These are phyloP conservation scores for Andricus grossulariae DNA, from an alignment of 1,140 invertebrate species.

Conservation along the genomic window DNA sequence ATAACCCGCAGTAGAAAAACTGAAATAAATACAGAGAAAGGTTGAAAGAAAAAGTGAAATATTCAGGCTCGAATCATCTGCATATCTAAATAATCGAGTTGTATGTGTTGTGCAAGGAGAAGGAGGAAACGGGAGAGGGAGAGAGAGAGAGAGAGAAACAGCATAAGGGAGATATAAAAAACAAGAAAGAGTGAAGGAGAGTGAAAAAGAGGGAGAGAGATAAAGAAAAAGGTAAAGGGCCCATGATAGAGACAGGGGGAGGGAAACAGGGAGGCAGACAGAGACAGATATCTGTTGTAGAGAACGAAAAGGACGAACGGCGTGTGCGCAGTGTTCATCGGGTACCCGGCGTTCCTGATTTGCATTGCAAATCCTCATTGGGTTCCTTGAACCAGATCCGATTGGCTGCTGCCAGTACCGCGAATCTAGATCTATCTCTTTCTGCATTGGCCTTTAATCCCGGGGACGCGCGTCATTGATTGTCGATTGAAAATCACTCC, in stretches of 20 bases:
- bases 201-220: conserved; percentile 31
- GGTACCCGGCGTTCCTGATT: conserved; percentile 67
- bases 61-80: conserved; percentile 60
- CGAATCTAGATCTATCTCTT: conserved; percentile 75
- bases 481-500: conserved; percentile 71
- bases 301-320: conserved; percentile 65
- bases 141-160: not conserved
- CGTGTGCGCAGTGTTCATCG: conserved; percentile 66
- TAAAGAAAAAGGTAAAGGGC: too few species aligned
- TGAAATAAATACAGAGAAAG: too few species aligned
- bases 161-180: not conserved
- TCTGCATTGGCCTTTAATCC: conserved; percentile 69
- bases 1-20: too few species aligned
- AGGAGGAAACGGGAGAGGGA: conserved; percentile 38
- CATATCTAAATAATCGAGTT: conserved; percentile 74
- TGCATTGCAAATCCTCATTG: conserved; percentile 73
- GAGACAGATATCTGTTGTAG: conserved; percentile 54
- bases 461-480: conserved; percentile 73
- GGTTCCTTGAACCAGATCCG: conserved; percentile 76
- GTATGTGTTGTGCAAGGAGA: conserved; percentile 65
- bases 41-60: too few species aligned
- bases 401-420: conserved; percentile 72
- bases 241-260: conserved; percentile 6
- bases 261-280: conserved; percentile 50
- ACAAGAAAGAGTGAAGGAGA: conserved; percentile 23